phyloP scores from a whole-genome alignment of 2,888 invertebrate genomes.

The Mamestra brassicae region DNA sequence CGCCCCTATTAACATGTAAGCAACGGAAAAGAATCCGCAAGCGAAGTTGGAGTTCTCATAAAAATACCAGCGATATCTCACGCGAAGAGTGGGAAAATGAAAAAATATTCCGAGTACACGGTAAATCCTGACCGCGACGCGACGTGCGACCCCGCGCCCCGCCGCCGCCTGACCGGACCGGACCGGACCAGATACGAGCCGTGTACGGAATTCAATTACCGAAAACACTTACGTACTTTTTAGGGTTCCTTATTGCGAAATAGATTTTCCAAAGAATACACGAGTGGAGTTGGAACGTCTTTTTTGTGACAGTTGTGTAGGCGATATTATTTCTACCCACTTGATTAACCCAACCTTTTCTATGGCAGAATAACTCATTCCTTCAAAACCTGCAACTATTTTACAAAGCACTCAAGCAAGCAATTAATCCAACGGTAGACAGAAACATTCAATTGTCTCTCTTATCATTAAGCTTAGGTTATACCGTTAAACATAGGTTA shows the following conservation, averaged over 20 bases:
- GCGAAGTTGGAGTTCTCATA: constrained; percentile 77
- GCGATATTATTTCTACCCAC: too few species aligned
- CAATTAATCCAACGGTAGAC: constrained; percentile 18
- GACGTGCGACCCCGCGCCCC: constrained; percentile 79
- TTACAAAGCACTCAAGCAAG: constrained; percentile 6
- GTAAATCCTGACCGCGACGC: constrained; percentile 84
- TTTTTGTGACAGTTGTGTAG: not conserved
- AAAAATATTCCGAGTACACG: constrained; percentile 86
- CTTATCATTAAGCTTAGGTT: constrained; percentile 45
- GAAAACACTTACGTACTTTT: constrained; percentile 75
- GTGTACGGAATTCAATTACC: constrained; percentile 87
- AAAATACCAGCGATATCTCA: constrained; percentile 83
- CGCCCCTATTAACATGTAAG: constrained; percentile 45
- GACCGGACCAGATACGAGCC: constrained; percentile 74
- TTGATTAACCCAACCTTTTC: not conserved
- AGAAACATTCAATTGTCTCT: constrained; percentile 56
- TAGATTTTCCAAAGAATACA: not conserved
- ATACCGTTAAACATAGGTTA: constrained; percentile 45
- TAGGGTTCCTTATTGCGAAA: constrained; percentile 67
- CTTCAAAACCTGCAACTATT: constrained; percentile 4
- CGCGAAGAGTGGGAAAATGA: constrained; percentile 78
- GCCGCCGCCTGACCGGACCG: constrained; percentile 74
- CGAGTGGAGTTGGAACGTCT: not conserved
- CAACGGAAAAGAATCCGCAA: constrained; percentile 73
- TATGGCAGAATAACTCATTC: not conserved